Evolutionary conservation across 2,113 vertebrate genomes (phyloP), one percentile per base, ranked within the genome.

Genomic region (Cacatua alba): DNA sequence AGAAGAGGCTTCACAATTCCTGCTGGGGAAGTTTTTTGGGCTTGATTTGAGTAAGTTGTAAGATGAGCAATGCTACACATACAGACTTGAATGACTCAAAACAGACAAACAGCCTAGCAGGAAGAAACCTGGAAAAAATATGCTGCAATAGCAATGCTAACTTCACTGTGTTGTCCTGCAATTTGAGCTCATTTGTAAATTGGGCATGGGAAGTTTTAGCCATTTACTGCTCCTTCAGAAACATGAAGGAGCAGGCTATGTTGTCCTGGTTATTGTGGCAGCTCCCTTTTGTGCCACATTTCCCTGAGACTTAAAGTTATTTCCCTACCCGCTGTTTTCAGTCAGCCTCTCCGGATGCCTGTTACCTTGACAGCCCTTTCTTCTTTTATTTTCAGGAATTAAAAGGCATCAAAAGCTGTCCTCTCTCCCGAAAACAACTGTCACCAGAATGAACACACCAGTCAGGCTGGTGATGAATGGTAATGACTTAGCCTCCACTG

Each of bases 361-460:
- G 93, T 96, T 95, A 95, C 87, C 86, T 94, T 87, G 92, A 97
- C 81, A 94, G 86, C 37, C 52, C 70, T 93, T 93, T 84, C 86
- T 93, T 86, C 92, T 96, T 93, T 92, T 89, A 79, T 79, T 95
- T 97, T 88, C 10, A 2, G 67, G 86, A 96, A 97, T 76, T 84
- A 86, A 95, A 95, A 91, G 88, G 82, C 70, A 95, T 95, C 80
- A 77, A 96, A 95, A 96, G 87, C 91, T 86, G 70, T 89, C 81
- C 96, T 90, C 74, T 81, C 79, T 93, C 49, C 62, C 4, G 4
- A 88, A 96, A 95, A 95, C 74, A 92, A 77, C 91, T 96, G 97
- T 97, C 97, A 94, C 91, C 64, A 44, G 72, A 95, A 95, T 68
- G 94, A 94, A 92, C 82, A 87, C 65, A 90, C 44, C 64, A 95